These are phyloP conservation scores for Nothobranchius furzeri DNA, from an alignment of 2,113 vertebrate species.

Conservation along the genomic window DNA sequence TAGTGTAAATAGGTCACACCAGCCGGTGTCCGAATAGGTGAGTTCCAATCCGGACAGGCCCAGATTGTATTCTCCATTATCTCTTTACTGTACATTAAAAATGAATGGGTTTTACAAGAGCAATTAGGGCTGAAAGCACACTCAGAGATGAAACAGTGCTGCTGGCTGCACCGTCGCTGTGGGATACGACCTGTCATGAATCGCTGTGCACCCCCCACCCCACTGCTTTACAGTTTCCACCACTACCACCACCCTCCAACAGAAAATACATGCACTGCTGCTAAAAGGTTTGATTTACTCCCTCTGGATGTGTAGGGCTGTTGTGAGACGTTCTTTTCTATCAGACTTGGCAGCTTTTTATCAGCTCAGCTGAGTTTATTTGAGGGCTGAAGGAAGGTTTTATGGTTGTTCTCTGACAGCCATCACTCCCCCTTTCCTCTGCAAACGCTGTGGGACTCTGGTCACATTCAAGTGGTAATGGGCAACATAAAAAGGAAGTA, in stretches of 20 bases:
- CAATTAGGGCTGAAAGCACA: slow-evolving; percentile 75
- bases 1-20: slow-evolving; percentile 33
- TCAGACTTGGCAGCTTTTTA: slow-evolving; percentile 12
- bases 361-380: slow-evolving; percentile 51
- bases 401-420: slow-evolving; percentile 40
- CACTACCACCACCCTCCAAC: slow-evolving; percentile 11
- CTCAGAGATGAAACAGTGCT: slow-evolving; percentile 63
- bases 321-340: slow-evolving; percentile 17
- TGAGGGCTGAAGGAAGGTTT: slow-evolving; percentile 38
- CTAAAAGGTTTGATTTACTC: slow-evolving; percentile 1
- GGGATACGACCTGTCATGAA: slow-evolving; percentile 57
- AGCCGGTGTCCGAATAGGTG: slow-evolving; percentile 47
- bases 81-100: slow-evolving; percentile 80
- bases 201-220: neutral
- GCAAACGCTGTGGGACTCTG: slow-evolving; percentile 65
- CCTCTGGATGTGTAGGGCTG: neutral
- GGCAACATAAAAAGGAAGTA: slow-evolving; percentile 76
- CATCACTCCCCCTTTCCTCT: slow-evolving; percentile 57
- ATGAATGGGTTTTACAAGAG: slow-evolving; percentile 78
- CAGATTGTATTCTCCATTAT: slow-evolving; percentile 69
- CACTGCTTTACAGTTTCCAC: neutral
- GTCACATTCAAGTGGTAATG: slow-evolving; percentile 72
- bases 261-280: neutral
- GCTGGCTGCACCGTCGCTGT: slow-evolving; percentile 38
- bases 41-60: slow-evolving; percentile 27